Percentiles rank a stretch among this genome's conserved stretches.
These are phyloP conservation scores for Cardinalis cardinalis DNA, from an alignment of 2,113 vertebrate species.

Conservation along the genomic window DNA sequence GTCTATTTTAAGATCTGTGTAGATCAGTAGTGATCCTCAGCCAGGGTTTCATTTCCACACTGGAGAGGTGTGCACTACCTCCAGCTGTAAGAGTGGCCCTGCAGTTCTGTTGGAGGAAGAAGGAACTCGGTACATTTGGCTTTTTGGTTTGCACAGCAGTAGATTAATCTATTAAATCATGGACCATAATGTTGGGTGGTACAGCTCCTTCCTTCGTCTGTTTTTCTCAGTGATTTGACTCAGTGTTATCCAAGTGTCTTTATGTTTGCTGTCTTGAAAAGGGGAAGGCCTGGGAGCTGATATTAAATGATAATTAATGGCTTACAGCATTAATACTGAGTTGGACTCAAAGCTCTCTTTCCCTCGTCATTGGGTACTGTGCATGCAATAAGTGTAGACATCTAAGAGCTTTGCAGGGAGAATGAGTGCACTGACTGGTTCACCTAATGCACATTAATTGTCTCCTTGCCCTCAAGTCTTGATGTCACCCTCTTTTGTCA, in stretches of 20 bases:
- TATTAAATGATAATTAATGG: neutral
- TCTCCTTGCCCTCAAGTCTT: neutral
- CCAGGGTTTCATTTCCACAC: neutral
- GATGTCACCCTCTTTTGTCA: neutral
- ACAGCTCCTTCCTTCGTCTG: neutral
- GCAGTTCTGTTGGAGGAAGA: neutral
- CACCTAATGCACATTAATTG: neutral
- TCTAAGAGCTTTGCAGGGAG: neutral
- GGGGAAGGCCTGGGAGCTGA: neutral
- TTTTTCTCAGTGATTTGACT: neutral
- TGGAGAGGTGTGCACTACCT: fast-evolving
- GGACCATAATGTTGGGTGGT: neutral
- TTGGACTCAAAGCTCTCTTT: neutral
- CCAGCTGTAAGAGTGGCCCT: neutral
- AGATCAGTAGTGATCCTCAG: neutral
- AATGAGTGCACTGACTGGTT: neutral
- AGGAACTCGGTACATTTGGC: neutral
- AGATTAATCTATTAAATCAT: neutral
- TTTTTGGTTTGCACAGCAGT: neutral
- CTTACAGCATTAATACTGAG: neutral
- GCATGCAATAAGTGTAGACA: neutral
- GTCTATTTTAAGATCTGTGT: neutral
- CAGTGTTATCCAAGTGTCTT: neutral
- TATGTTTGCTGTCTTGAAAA: neutral
- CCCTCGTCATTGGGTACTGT: neutral